These are phyloP conservation scores for Nycticebus coucang DNA, from an alignment of 2,113 vertebrate genomes.

Conservation along the genomic window DNA sequence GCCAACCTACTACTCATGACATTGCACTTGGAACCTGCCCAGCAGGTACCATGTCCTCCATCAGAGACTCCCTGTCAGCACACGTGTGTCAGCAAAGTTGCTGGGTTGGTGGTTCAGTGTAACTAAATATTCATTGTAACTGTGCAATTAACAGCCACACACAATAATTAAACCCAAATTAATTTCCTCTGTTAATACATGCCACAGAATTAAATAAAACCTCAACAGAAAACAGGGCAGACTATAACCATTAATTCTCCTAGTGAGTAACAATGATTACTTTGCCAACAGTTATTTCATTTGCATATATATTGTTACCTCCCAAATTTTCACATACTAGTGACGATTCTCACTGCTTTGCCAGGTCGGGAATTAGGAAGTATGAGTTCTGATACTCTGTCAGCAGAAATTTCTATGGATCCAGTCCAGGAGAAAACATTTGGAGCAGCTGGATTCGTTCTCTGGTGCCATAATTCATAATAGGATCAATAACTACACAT, in stretches of 20 bases:
- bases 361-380: constrained; percentile 14
- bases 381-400: not conserved
- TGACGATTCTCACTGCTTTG: constrained; percentile 42
- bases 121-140: not conserved
- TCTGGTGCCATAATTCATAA: not conserved
- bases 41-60: not conserved
- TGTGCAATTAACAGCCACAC: not conserved
- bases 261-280: constrained; percentile 79
- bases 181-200: constrained; percentile 74
- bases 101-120: not conserved
- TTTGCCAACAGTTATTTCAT: constrained; percentile 83
- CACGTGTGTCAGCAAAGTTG: not conserved
- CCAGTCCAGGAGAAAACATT: not conserved
- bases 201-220: constrained; percentile 81
- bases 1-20: not conserved
- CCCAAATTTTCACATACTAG: constrained; percentile 53
- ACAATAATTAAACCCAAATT: constrained; percentile 61
- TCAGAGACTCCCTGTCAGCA: not conserved
- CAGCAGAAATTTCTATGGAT: not conserved
- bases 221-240: constrained; percentile 76
- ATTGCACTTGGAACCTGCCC: not conserved
- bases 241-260: constrained; percentile 80
- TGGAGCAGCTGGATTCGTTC: not conserved
- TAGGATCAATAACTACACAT: not conserved
- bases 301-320: constrained; percentile 74